Evolutionary conservation across 2,888 invertebrate genomes (phyloP), one percentile per base, ranked within the genome.

Genomic region (Eudasyphora cyanicolor): DNA sequence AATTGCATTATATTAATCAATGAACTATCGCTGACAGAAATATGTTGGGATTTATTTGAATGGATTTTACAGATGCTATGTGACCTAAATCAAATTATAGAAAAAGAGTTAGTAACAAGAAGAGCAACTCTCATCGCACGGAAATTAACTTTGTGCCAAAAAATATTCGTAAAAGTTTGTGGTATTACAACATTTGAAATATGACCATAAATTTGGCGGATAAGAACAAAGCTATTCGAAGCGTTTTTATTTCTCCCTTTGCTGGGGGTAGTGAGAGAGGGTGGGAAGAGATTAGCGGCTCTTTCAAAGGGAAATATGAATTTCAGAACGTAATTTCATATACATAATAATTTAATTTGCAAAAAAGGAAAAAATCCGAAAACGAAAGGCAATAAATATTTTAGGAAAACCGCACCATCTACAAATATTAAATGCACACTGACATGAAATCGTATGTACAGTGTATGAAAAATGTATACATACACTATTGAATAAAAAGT

Each of bases 321-420:
- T 57, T 73, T 73, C 38, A 24, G 17, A 57, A 42, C 35, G 38
- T 42, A 19, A 42, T 42, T 42, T 57, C 12, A 17, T 38, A n/a
- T 73, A 78, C 21, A 49, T 60, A 84, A 80, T 82, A 85, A 79
- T 86, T 85, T 83, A 82, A 82, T 84, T 76, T 83, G 69, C 64
- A 35, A 62, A 79, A 82, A 64, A 29, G 54, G 74, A 24, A 82
- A 85, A 79, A 81, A 67, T n/a, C n/a, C n/a, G n/a, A n/a, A 57
- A 82, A 79, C 57, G 49, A 74, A 57, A 64, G 19, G 70, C 42
- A 57, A 73, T 73, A 73, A 73, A 73, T 73, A 57, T 73, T n/a
- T 38, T 14, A 54, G 35, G 54, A 71, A 73, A 73, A 57, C 57
- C 73, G 38, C 73, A 73, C 6, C 24, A 35, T 38, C 38, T 38